Percentiles rank a stretch among this genome's conserved stretches.
These are phyloP conservation scores for Ryuthela nishihirai DNA, from an alignment of 2,888 invertebrate genomes.

Conservation along the genomic window DNA sequence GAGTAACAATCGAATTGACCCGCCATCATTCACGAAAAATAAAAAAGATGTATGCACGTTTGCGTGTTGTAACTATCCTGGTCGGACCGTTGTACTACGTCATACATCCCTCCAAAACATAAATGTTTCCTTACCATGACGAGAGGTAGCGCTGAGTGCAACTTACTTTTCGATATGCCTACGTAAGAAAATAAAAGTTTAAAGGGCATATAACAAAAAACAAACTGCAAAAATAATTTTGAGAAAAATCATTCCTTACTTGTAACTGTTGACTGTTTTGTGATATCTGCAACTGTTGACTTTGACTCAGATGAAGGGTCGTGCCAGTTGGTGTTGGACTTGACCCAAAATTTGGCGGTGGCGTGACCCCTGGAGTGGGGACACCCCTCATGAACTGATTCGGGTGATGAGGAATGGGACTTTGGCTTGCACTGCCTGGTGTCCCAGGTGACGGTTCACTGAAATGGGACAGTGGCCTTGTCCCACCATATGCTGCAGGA, in stretches of 20 bases:
- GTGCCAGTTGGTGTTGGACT: slow-evolving; percentile 46
- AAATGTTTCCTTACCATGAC: too few species aligned
- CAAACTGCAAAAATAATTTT: too few species aligned
- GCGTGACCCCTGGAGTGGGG: slow-evolving; percentile 13
- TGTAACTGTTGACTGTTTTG: slow-evolving; percentile 64
- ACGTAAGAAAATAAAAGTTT: too few species aligned
- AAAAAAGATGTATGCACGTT: too few species aligned
- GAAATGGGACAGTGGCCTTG: slow-evolving; percentile 49
- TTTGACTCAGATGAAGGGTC: slow-evolving; percentile 75
- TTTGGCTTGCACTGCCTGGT: slow-evolving; percentile 39
- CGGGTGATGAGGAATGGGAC: slow-evolving; percentile 44
- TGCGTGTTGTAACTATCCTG: too few species aligned
- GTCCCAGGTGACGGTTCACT: slow-evolving; percentile 43
- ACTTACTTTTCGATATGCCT: too few species aligned
- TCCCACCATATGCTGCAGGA: slow-evolving; percentile 43
- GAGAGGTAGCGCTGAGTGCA: too few species aligned
- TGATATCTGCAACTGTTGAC: slow-evolving; percentile 50
- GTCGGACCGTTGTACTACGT: too few species aligned
- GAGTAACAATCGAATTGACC: too few species aligned
- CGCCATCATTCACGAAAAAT: too few species aligned
- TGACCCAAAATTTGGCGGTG: slow-evolving; percentile 11
- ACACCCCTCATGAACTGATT: slow-evolving; percentile 14
- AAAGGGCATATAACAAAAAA: too few species aligned
- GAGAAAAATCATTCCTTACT: slow-evolving; percentile 57
- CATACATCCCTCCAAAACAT: too few species aligned